Base-by-base conservation (phyloP, 2,113 vertebrate species). In the Myrmecobius fasciatus region DNA sequence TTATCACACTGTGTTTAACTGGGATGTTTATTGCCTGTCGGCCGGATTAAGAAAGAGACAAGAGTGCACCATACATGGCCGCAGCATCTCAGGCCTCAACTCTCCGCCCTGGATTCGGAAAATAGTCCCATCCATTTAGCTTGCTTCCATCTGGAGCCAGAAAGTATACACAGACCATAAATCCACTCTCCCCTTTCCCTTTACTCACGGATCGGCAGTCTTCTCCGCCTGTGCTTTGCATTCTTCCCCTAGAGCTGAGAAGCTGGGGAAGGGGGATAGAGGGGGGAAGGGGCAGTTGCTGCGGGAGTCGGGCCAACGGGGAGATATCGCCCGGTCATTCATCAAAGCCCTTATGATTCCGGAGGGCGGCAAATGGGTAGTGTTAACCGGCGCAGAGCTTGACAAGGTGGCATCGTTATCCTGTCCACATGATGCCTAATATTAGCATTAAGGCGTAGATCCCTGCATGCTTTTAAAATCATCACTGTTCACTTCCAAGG, bases 161-260 rank as follows among this genome's bases (percentile, higher is more conserved):
- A 95, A 96, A 99, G 99, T 98, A 98, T 99, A 99, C 94, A 99
- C 99, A 99, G 98, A 99, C 98, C 97, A 98, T 99, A 99, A 99
- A 99, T 99, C 97, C 98, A 96, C 96, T 95, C 97, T 96, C 96
- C 96, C 48, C 90, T 20, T 83, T 83, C 67, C 20, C n/a, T 83
- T 43, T 43, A n/a, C 67, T 24, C 67, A n/a, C n/a, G n/a, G 67
- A n/a, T 98, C 95, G 47, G 95, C 97, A 96, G n/a, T 83, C n/a
- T 83, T 83, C 56, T 25, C 56, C 11, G 96, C 98, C 97, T 95
- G 91, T 93, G 92, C 97, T 98, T 97, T 92, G 97, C 98, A 97
- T 98, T 98, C 98, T 98, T 98, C 89, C 56, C 93, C 96, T 96
- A 96, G 96, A 95, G 94, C 24, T 10, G 54, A 60, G 51, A 43